phyloP scores from a whole-genome alignment of 2,113 vertebrate species.

The Nesoenas mayeri region DNA sequence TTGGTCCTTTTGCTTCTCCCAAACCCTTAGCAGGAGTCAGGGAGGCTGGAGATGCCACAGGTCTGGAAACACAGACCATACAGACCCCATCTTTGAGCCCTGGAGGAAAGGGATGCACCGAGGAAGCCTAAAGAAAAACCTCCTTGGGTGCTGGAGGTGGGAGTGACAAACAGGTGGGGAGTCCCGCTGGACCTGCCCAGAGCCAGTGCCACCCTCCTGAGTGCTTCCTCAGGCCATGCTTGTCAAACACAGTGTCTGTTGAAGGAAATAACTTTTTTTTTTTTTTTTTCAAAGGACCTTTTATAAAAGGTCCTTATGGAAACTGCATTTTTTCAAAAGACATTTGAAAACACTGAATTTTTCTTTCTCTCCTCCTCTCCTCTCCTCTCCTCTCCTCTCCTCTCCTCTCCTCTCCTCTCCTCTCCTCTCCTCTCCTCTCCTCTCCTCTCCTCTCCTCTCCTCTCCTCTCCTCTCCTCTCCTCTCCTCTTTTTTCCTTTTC shows the following conservation, averaged over 20 bases:
- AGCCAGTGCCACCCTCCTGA: neutral
- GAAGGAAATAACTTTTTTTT: neutral
- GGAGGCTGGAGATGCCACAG: neutral
- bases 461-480: too few relatives aligned
- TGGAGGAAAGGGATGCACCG: neutral
- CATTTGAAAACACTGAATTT: neutral
- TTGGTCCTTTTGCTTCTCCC: neutral
- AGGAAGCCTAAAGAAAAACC: neutral
- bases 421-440: too few relatives aligned
- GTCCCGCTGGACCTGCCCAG: neutral
- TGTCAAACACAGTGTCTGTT: accelerated
- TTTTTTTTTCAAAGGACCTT: neutral
- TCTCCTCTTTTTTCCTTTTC: too few relatives aligned
- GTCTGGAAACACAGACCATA: neutral
- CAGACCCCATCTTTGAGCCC: neutral
- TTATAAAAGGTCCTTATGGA: neutral
- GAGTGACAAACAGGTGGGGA: neutral
- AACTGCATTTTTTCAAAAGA: neutral
- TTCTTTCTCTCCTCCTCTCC: neutral
- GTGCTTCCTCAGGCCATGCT: neutral
- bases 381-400: neutral
- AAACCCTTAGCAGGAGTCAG: neutral
- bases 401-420: too few relatives aligned
- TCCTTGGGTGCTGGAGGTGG: neutral
- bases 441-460: too few relatives aligned